phyloP scores from a whole-genome alignment of 2,888 invertebrate species.

The Drosophila glabriapex region DNA sequence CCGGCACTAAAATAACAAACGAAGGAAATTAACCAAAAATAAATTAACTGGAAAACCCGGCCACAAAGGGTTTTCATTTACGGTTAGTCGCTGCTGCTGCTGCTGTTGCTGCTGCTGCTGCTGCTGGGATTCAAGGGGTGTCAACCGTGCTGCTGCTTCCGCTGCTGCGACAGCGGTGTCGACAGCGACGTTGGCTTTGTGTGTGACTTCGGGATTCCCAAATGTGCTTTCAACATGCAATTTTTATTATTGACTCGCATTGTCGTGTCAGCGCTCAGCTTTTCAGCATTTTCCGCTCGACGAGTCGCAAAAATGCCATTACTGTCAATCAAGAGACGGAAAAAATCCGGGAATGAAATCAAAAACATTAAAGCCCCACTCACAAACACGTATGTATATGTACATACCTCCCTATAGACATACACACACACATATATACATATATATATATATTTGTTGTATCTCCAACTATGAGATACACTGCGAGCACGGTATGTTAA shows the following conservation, averaged over 20 bases:
- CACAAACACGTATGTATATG: conserved; percentile 1
- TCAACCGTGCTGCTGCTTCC: conserved; percentile 55
- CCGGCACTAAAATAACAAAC: conserved; percentile 75
- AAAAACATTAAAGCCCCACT: conserved; percentile 68
- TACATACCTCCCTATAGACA: neutral
- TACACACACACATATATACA: neutral
- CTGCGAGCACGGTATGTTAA: neutral
- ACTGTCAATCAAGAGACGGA: conserved; percentile 74
- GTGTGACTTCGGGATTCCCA: conserved; percentile 76
- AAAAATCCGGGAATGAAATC: conserved; percentile 56
- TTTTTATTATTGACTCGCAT: conserved; percentile 79
- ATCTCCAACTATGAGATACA: neutral
- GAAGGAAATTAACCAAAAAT: conserved; percentile 79
- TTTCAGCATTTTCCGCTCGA: conserved; percentile 79
- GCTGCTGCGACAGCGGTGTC: conserved; percentile 44
- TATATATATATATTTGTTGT: neutral
- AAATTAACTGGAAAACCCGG: conserved; percentile 76
- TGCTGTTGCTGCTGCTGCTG: conserved; percentile 28
- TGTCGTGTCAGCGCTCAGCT: conserved; percentile 76
- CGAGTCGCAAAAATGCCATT: conserved; percentile 81
- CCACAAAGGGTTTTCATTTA: conserved; percentile 69
- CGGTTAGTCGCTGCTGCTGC: conserved; percentile 44
- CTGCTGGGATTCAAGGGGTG: conserved; percentile 45
- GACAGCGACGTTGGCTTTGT: conserved; percentile 44
- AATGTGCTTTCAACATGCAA: conserved; percentile 79